Percentiles rank a stretch among this genome's conserved stretches.
Conservation (phyloP, 2,888 invertebrate species). For the Platycheirus rosarum region DNA sequence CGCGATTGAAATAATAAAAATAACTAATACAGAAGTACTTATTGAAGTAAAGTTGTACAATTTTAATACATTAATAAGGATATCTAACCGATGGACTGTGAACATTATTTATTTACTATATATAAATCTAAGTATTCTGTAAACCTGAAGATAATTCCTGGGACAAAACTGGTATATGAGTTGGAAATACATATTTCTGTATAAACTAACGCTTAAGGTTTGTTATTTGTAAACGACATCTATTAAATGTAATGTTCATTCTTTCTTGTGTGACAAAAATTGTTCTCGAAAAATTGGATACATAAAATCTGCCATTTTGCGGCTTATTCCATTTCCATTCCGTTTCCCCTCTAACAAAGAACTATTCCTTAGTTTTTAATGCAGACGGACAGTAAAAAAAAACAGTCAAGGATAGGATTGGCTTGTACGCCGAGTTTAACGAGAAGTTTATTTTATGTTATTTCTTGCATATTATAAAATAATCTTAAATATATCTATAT, state of each 20-base stretch:
- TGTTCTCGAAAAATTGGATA: slow-evolving; percentile 61
- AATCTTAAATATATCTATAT: not conserved
- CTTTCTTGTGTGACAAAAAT: slow-evolving; percentile 37
- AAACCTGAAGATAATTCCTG: slow-evolving; percentile 4
- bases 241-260: slow-evolving; percentile 4
- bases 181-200: not conserved
- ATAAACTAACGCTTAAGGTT: slow-evolving; percentile 38
- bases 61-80: slow-evolving; percentile 12
- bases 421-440: slow-evolving; percentile 40
- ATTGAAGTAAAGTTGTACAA: slow-evolving; percentile 23
- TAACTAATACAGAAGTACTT: slow-evolving; percentile 28
- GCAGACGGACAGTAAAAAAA: slow-evolving; percentile 52
- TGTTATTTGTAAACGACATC: slow-evolving; percentile 32
- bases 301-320: slow-evolving; percentile 74
- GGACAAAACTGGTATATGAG: slow-evolving; percentile 4
- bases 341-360: slow-evolving; percentile 73
- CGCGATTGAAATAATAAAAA: slow-evolving; percentile 28
- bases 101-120: slow-evolving; percentile 16
- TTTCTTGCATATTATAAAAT: slow-evolving; percentile 15
- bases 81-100: slow-evolving; percentile 19
- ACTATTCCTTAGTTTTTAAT: slow-evolving; percentile 64
- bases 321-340: slow-evolving; percentile 72
- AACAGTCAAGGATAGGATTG: slow-evolving; percentile 57
- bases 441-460: not conserved
- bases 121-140: slow-evolving; percentile 7